phyloP scores from a whole-genome alignment of 2,113 vertebrate species.

The Oncorhynchus gorbuscha region DNA sequence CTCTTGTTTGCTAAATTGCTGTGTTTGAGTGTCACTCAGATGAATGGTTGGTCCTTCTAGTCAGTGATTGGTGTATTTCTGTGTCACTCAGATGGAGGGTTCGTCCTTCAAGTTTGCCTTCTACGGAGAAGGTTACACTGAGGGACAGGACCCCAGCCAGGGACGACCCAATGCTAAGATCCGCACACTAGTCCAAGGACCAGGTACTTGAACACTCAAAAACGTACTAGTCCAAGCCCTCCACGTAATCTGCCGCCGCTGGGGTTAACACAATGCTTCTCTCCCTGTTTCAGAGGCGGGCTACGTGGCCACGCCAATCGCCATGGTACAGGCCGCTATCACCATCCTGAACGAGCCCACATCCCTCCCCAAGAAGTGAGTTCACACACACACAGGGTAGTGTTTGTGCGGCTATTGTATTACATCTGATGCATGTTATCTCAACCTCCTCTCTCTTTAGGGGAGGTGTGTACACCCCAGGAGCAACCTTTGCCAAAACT shows the following conservation, averaged over 20 bases:
- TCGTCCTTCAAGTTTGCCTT: slow-evolving; percentile 88
- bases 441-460: slow-evolving; percentile 62
- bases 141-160: slow-evolving; percentile 73
- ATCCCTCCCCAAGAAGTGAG: slow-evolving; percentile 86
- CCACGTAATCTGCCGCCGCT: background rate
- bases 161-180: slow-evolving; percentile 87
- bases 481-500: slow-evolving; percentile 88
- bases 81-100: slow-evolving; percentile 79
- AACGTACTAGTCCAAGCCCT: background rate
- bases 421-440: background rate
- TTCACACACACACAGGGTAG: slow-evolving; percentile 15
- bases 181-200: slow-evolving; percentile 89
- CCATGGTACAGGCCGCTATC: slow-evolving; percentile 90
- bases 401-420: background rate
- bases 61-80: background rate
- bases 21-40: background rate
- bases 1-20: background rate
- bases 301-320: slow-evolving; percentile 87
- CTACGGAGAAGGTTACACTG: slow-evolving; percentile 88
- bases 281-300: slow-evolving; percentile 76
- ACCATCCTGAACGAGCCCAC: slow-evolving; percentile 84
- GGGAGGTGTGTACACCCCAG: slow-evolving; percentile 92
- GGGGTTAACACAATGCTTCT: slow-evolving; percentile 4
- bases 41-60: slow-evolving; percentile 12
- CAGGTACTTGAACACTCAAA: slow-evolving; percentile 72